A percentile compares a stretch with the other conserved stretches of the same genome.
Conservation (phyloP, 2,113 vertebrate genomes). For the Castor canadensis region DNA sequence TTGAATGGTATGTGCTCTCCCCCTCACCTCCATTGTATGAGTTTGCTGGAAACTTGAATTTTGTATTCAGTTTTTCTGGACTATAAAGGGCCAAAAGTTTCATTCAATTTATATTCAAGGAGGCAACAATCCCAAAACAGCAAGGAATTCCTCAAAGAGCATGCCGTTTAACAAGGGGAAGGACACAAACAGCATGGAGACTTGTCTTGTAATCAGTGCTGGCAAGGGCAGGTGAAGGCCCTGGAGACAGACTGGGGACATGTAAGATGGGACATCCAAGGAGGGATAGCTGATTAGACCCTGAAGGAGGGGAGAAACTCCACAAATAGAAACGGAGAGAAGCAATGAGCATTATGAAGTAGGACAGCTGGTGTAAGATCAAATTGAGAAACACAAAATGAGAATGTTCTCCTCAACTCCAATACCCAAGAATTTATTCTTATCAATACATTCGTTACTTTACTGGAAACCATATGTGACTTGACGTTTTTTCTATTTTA, state of each 20-base stretch:
- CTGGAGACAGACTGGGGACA: not conserved
- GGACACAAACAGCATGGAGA: not conserved
- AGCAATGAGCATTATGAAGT: not conserved
- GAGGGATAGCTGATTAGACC: not conserved
- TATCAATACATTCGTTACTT: not conserved
- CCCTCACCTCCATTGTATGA: not conserved
- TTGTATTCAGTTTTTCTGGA: slow-evolving; percentile 12
- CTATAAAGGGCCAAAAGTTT: not conserved
- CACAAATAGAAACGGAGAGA: not conserved
- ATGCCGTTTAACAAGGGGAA: not conserved
- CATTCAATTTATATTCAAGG: not conserved
- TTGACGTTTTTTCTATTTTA: not conserved
- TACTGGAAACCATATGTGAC: not conserved
- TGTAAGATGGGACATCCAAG: accelerated
- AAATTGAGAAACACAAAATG: not conserved
- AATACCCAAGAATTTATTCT: not conserved
- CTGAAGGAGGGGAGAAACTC: not conserved
- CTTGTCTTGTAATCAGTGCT: not conserved
- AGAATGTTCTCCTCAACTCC: not conserved
- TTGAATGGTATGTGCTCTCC: not conserved
- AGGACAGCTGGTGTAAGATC: not conserved
- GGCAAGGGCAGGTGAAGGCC: not conserved
- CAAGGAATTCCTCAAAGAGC: not conserved
- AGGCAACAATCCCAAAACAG: not conserved
- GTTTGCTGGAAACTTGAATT: not conserved